Conservation (phyloP, 2,888 invertebrate genomes). For the Megastigmus dorsalis region DNA sequence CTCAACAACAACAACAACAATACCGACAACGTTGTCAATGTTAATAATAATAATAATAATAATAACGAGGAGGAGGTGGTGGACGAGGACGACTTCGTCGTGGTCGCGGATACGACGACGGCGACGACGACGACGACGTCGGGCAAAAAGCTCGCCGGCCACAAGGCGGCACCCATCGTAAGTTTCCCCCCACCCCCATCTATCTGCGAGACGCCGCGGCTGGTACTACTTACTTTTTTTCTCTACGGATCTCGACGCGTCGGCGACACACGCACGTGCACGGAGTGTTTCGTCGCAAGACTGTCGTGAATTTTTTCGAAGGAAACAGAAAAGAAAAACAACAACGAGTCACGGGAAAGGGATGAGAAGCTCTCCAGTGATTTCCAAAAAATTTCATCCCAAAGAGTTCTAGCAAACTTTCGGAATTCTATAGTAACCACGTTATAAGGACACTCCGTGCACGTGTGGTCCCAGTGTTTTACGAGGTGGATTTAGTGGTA, state of each 20-base stretch:
- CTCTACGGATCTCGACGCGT: too few relatives aligned
- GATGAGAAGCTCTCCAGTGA: too few relatives aligned
- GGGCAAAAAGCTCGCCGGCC: slow-evolving; percentile 5
- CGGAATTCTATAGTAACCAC: too few relatives aligned
- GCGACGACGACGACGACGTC: background rate
- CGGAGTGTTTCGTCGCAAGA: too few relatives aligned
- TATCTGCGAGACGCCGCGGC: background rate
- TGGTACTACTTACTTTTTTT: too few relatives aligned
- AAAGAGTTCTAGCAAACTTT: too few relatives aligned
- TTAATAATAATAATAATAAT: background rate
- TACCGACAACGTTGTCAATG: background rate
- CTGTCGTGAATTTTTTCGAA: too few relatives aligned
- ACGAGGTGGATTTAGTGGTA: background rate
- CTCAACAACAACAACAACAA: slow-evolving; percentile 18
- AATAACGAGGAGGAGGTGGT: slow-evolving; percentile 19
- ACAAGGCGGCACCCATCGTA: slow-evolving; percentile 47
- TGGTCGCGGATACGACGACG: background rate
- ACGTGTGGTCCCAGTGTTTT: background rate
- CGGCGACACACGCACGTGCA: too few relatives aligned
- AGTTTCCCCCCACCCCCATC: slow-evolving; percentile 8
- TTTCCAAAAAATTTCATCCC: too few relatives aligned
- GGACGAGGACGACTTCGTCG: slow-evolving; percentile 47
- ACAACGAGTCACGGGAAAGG: too few relatives aligned
- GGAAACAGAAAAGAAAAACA: too few relatives aligned
- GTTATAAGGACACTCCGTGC: background rate